A percentile compares a stretch with the other conserved stretches of the same genome.
phyloP scores from a whole-genome alignment of 1,140 invertebrate genomes.

The Latrodectus geometricus region DNA sequence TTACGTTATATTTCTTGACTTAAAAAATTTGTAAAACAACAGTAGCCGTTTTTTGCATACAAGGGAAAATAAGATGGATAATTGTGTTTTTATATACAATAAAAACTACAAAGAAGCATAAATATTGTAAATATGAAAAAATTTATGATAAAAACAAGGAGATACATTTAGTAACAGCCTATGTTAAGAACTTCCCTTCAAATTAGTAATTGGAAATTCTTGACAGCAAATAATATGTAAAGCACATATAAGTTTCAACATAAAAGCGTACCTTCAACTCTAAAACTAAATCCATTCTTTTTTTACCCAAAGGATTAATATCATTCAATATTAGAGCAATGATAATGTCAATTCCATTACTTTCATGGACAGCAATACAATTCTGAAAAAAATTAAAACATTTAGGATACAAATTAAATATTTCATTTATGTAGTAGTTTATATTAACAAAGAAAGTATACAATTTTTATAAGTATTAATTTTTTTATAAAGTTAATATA shows the following conservation, averaged over 20 bases:
- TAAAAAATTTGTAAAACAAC: too few relatives aligned
- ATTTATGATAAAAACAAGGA: too few relatives aligned
- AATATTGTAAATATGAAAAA: too few relatives aligned
- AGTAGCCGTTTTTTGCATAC: too few relatives aligned
- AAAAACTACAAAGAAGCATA: too few relatives aligned
- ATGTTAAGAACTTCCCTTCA: too few relatives aligned
- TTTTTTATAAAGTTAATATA: background rate
- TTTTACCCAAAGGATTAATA: constrained; percentile 95
- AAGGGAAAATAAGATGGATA: too few relatives aligned
- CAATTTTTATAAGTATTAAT: background rate
- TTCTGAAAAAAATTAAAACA: constrained; percentile 76
- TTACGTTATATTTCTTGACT: too few relatives aligned
- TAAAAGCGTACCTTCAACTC: constrained; percentile 82
- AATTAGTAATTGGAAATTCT: too few relatives aligned
- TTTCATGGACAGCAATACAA: constrained; percentile 98
- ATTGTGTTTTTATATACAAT: too few relatives aligned
- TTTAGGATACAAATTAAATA: background rate
- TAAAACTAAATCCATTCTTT: constrained; percentile 95
- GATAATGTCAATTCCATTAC: constrained; percentile 98
- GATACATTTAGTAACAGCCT: too few relatives aligned
- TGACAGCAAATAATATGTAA: background rate
- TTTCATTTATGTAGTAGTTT: background rate
- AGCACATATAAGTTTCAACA: constrained; percentile 6
- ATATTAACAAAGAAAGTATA: background rate
- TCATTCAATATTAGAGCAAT: constrained; percentile 97